Conservation (phyloP, 1,140 invertebrate genomes). For the Lordiphosa collinella region DNA sequence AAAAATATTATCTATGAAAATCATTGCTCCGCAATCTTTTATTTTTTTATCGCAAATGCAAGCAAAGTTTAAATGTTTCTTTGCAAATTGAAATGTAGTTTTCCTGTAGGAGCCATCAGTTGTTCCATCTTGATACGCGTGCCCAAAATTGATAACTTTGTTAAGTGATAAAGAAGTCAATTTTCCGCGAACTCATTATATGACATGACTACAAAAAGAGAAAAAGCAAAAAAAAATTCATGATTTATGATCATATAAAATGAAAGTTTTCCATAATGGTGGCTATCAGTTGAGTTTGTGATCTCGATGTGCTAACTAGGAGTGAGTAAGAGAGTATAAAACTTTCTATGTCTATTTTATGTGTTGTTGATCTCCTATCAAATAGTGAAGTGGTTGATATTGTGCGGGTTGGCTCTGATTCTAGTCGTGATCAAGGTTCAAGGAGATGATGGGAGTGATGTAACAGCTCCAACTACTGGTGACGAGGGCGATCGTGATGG, state of each 20-base stretch:
- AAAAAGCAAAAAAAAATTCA: not conserved
- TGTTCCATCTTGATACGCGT: conserved; percentile 18
- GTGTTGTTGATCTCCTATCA: not conserved
- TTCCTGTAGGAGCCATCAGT: conserved; percentile 18
- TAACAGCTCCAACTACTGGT: conserved; percentile 34
- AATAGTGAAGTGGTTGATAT: conserved; percentile 41
- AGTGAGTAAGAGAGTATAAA: conserved; percentile 27
- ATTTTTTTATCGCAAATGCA: too few relatives aligned
- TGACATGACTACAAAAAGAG: not conserved
- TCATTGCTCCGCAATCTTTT: too few relatives aligned
- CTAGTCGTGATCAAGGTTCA: not conserved
- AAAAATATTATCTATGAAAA: too few relatives aligned
- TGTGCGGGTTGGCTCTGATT: conserved; percentile 16
- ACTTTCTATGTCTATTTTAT: not conserved
- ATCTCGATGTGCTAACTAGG: conserved; percentile 18
- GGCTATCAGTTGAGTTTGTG: conserved; percentile 25
- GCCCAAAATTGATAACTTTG: conserved; percentile 17
- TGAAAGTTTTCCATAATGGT: not conserved
- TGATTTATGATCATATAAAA: conserved; percentile 44
- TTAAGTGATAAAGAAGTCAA: conserved; percentile 38
- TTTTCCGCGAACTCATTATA: conserved; percentile 42
- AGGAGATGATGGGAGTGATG: conserved; percentile 2
- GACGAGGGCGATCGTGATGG: not conserved
- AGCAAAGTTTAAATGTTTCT: too few relatives aligned
- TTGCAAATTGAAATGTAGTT: conserved; percentile 43